Evolutionary conservation across 1,140 invertebrate genomes (phyloP).

Genomic region (Uloborus diversus): DNA sequence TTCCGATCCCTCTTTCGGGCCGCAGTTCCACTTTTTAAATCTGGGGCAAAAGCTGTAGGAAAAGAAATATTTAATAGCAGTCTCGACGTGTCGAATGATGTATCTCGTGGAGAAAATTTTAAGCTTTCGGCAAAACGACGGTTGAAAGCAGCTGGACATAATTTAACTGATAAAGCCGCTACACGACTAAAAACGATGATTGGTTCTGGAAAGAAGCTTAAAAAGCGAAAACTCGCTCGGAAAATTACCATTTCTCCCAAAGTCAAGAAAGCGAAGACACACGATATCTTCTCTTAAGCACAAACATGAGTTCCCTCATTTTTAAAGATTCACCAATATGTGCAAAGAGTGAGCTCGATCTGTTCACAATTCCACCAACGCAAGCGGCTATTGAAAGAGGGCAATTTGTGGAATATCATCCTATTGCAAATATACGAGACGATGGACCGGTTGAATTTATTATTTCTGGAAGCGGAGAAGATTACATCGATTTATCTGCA

Average conservation of each 20-base stretch:
- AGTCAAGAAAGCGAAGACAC: not conserved
- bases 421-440: not conserved
- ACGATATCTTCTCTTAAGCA: not conserved
- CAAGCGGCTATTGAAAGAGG: too few species aligned
- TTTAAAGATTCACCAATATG: not conserved
- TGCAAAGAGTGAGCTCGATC: not conserved
- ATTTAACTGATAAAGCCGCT: not conserved
- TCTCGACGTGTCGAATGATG: not conserved
- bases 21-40: not conserved
- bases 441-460: not conserved
- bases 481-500: not conserved
- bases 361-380: too few species aligned
- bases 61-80: not conserved
- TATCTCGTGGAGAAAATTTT: not conserved
- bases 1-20: not conserved
- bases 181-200: not conserved
- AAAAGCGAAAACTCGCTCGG: not conserved
- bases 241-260: not conserved
- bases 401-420: too few species aligned
- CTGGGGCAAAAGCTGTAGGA: not conserved
- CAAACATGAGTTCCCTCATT: too few species aligned
- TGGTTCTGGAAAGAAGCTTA: not conserved
- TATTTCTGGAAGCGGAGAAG: not conserved
- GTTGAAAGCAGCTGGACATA: not conserved
- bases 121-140: not conserved